phyloP scores from a whole-genome alignment of 2,113 vertebrate species.

The Sturnira hondurensis region DNA sequence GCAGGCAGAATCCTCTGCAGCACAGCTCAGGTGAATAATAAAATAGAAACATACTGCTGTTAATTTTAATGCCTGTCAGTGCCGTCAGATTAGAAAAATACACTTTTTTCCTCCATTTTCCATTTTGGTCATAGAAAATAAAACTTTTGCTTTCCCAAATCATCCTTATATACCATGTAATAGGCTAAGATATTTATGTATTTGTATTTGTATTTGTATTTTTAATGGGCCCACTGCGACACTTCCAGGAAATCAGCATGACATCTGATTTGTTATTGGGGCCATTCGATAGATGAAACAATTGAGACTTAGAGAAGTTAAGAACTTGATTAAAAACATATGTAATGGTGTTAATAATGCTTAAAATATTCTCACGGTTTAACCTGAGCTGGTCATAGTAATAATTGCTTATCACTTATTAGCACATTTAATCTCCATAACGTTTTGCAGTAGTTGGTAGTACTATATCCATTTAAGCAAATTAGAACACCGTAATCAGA shows the following conservation, averaged over 20 bases:
- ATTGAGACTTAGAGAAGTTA: background rate
- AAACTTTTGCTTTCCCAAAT: background rate
- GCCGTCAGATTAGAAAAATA: background rate
- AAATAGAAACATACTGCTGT: constrained; percentile 46
- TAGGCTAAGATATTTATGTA: background rate
- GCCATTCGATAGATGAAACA: background rate
- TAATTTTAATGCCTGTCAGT: constrained; percentile 49
- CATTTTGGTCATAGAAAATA: background rate
- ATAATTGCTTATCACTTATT: background rate
- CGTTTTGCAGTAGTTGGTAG: background rate
- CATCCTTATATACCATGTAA: background rate
- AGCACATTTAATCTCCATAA: background rate
- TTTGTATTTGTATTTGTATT: background rate
- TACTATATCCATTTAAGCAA: background rate
- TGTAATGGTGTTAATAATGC: background rate
- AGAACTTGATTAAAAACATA: background rate
- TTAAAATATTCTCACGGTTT: background rate
- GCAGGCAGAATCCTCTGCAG: constrained; percentile 37
- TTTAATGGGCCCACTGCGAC: background rate
- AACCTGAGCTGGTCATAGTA: background rate
- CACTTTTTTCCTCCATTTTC: background rate
- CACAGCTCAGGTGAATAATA: constrained; percentile 68
- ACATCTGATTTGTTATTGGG: background rate
- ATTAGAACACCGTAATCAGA: background rate
- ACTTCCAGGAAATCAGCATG: background rate